A percentile compares a stretch with the other conserved stretches of the same genome.
These are phyloP conservation scores for Podilymbus podiceps DNA, from an alignment of 2,113 vertebrate genomes.

Conservation along the genomic window DNA sequence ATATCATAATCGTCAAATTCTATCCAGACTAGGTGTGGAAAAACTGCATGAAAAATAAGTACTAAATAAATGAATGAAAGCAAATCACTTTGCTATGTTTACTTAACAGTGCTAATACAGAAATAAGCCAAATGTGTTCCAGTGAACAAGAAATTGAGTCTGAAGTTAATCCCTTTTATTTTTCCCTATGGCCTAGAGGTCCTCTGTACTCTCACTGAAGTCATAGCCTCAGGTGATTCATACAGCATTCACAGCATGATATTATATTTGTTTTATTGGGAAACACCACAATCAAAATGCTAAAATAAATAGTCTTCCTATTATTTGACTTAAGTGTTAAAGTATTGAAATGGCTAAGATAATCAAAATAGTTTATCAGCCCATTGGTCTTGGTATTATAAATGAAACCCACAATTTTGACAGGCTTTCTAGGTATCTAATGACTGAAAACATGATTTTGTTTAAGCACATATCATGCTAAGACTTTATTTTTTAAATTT, in stretches of 20 bases:
- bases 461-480: background rate
- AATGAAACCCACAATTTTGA: slow-evolving; percentile 10
- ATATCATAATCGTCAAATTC: background rate
- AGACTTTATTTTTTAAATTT: background rate
- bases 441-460: background rate
- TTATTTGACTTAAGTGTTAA: background rate
- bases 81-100: background rate
- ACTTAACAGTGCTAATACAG: background rate
- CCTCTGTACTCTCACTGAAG: background rate
- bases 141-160: background rate
- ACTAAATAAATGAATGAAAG: background rate
- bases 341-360: background rate
- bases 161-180: background rate
- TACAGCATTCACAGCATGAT: background rate
- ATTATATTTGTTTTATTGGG: background rate
- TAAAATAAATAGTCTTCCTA: slow-evolving; percentile 17
- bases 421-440: background rate
- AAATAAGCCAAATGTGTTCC: background rate
- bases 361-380: slow-evolving; percentile 32
- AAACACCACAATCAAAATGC: background rate
- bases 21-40: background rate
- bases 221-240: background rate
- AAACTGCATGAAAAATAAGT: background rate
- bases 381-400: background rate
- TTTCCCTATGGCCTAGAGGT: background rate